A percentile compares a stretch with the other conserved stretches of the same genome.
Evolutionary conservation across 2,797 vertebrate species (phyloP).

Genomic region (Paguma larvata): DNA sequence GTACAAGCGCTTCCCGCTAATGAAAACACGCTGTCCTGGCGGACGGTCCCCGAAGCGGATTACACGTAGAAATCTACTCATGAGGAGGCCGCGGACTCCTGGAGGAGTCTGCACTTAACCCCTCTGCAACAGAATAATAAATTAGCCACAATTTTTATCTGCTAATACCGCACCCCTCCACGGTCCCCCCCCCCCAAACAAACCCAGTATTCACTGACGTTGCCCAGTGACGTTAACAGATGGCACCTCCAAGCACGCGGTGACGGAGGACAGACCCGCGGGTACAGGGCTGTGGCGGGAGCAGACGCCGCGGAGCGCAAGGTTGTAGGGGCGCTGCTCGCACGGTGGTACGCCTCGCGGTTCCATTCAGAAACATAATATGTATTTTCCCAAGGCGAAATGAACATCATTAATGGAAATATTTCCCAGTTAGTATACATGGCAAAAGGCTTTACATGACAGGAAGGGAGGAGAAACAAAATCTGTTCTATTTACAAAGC

Average conservation of each 20-base stretch:
- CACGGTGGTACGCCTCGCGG: fast-evolving
- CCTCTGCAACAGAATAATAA: not conserved
- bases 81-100: not conserved
- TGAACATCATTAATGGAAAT: not conserved
- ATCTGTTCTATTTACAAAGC: conserved; percentile 42
- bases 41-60: not conserved
- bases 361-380: not conserved
- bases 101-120: not conserved
- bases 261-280: not conserved
- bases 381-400: not conserved
- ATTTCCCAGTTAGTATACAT: not conserved
- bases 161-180: not conserved
- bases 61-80: not conserved
- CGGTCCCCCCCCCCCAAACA: not conserved
- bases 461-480: conserved; percentile 11
- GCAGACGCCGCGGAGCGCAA: not conserved
- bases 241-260: fast-evolving
- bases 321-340: not conserved
- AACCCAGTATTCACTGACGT: not conserved
- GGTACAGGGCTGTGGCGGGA: not conserved
- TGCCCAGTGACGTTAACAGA: fast-evolving
- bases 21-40: not conserved
- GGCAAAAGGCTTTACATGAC: not conserved
- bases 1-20: not conserved
- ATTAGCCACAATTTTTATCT: not conserved